These are phyloP conservation scores for Drosophila ficusphila DNA, from an alignment of 1,140 invertebrate species.

Conservation along the genomic window DNA sequence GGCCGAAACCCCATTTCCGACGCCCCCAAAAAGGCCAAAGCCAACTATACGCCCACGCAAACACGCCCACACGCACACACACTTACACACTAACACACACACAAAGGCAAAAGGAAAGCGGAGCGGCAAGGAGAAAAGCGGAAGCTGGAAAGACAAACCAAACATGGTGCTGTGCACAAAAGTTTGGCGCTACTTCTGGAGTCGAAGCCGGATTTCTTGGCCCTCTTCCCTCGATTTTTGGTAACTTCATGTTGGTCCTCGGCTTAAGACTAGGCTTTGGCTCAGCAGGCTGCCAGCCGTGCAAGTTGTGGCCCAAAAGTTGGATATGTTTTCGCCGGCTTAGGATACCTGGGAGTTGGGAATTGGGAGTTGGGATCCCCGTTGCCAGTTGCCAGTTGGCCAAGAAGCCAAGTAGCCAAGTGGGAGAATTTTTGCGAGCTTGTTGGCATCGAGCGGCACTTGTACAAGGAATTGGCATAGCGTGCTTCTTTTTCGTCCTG, in stretches of 20 bases:
- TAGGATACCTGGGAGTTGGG: conserved; percentile 28
- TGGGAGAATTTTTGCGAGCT: conserved; percentile 39
- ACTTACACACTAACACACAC: neutral
- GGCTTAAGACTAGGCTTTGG: conserved; percentile 77
- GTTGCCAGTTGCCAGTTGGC: conserved; percentile 2
- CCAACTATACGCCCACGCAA: conserved; percentile 40
- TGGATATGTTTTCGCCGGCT: conserved; percentile 40
- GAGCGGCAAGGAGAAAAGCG: conserved; percentile 55
- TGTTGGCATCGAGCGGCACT: conserved; percentile 49
- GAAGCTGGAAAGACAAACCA: conserved; percentile 83
- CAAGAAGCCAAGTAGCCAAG: conserved; percentile 30
- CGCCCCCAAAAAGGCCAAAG: conserved; percentile 19
- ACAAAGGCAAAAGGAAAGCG: conserved; percentile 36
- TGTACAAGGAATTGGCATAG: conserved; percentile 54
- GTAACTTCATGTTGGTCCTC: conserved; percentile 71
- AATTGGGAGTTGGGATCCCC: neutral
- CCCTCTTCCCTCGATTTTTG: conserved; percentile 42
- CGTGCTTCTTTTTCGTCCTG: conserved; percentile 4
- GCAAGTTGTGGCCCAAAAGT: conserved; percentile 4
- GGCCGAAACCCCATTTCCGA: conserved; percentile 32
- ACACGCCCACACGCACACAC: conserved; percentile 14
- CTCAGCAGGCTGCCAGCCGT: conserved; percentile 53
- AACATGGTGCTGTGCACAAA: conserved; percentile 81
- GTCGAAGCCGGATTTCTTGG: conserved; percentile 35
- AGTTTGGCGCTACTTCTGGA: conserved; percentile 63